These are phyloP conservation scores for Casuarius casuarius DNA, from an alignment of 2,113 vertebrate genomes.

Conservation along the genomic window DNA sequence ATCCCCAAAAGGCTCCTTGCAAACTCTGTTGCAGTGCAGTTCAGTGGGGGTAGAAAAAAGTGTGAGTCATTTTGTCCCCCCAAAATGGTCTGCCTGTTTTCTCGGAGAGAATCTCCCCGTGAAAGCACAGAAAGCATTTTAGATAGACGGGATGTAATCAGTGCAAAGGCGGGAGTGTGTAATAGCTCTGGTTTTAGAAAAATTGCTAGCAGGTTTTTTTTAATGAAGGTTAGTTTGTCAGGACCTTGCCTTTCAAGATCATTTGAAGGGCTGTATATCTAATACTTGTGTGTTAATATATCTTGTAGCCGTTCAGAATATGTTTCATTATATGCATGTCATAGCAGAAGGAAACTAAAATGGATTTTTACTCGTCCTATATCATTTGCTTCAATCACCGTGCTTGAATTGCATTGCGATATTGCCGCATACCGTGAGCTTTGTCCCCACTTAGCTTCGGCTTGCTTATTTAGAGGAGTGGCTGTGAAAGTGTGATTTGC, in stretches of 20 bases:
- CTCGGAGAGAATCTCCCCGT: neutral
- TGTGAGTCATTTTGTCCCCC: no score
- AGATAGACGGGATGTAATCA: neutral
- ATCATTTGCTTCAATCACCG: neutral
- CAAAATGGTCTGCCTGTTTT: neutral
- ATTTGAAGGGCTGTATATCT: neutral
- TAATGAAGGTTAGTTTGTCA: neutral
- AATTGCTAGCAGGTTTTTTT: neutral
- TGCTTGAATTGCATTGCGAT: neutral
- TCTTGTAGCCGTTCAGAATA: neutral
- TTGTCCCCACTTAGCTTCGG: neutral
- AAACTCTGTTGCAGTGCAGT: neutral
- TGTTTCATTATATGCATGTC: neutral
- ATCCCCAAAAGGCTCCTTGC: neutral
- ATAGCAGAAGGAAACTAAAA: neutral
- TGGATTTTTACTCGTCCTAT: neutral
- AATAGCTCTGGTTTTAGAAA: no score
- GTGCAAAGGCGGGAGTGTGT: neutral
- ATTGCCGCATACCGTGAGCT: neutral
- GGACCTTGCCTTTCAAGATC: neutral
- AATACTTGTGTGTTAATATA: neutral
- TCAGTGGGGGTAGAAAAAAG: neutral
- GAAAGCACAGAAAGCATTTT: neutral
- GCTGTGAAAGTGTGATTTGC: neutral
- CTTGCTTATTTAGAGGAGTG: neutral